Conservation (phyloP, 2,888 invertebrate species). For the Nasonia oneida region DNA sequence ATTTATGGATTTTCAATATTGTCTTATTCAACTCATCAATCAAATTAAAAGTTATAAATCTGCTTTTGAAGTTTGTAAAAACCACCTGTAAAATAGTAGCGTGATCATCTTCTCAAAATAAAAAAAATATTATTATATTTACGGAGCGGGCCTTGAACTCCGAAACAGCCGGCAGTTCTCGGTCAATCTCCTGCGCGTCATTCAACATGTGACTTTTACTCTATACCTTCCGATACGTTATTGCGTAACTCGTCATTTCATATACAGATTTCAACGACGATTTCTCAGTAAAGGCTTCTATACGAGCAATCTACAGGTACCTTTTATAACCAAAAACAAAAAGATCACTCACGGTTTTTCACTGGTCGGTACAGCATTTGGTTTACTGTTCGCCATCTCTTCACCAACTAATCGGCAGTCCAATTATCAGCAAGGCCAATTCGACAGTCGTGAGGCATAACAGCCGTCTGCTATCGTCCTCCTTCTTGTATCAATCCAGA, state of each 20-base stretch:
- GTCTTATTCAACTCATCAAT: too few relatives aligned
- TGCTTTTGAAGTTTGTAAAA: too few relatives aligned
- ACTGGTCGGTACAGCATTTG: conserved; percentile 59
- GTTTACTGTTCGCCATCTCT: conserved; percentile 19
- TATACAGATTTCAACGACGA: too few relatives aligned
- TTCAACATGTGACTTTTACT: background rate
- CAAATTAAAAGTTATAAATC: too few relatives aligned
- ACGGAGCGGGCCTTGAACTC: background rate
- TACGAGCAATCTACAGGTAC: background rate
- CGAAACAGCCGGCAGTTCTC: background rate
- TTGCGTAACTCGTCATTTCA: background rate
- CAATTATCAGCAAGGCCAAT: background rate
- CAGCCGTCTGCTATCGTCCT: background rate
- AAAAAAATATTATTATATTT: too few relatives aligned
- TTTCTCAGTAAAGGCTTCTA: background rate
- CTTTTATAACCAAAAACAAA: background rate
- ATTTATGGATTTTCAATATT: too few relatives aligned
- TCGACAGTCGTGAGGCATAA: background rate
- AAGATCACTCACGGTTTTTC: conserved; percentile 45
- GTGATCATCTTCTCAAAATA: too few relatives aligned
- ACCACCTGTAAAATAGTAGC: too few relatives aligned
- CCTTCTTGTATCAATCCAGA: background rate
- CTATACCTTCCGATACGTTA: background rate
- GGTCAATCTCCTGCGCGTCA: background rate
- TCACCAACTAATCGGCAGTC: background rate